phyloP scores from a whole-genome alignment of 92 coral and sea anemone genomes.

The Desmophyllum pertusum region DNA sequence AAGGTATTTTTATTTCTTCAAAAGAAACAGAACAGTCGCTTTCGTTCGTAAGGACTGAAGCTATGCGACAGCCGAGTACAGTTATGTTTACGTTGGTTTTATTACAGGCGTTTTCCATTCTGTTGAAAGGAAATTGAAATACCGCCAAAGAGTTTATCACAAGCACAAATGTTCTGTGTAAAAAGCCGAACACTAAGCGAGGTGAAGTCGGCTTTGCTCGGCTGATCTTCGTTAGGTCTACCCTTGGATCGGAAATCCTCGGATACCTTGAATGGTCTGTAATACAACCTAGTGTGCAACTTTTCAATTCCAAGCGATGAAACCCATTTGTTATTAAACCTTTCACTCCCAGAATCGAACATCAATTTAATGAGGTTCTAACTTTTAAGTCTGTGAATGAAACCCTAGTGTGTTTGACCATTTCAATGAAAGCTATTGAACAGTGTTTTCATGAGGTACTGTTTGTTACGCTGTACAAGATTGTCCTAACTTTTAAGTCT shows the following conservation, averaged over 20 bases:
- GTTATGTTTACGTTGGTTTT: neutral
- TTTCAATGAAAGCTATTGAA: neutral
- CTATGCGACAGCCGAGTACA: neutral
- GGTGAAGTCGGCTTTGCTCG: neutral
- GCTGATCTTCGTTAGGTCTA: neutral
- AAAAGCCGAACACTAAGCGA: neutral
- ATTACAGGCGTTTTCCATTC: neutral
- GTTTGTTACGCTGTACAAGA: neutral
- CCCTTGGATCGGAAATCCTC: neutral
- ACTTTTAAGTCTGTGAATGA: neutral
- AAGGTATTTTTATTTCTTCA: neutral
- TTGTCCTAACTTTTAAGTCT: neutral
- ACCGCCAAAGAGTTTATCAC: too few species aligned
- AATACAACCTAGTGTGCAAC: neutral
- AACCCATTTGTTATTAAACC: neutral
- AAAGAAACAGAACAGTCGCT: neutral
- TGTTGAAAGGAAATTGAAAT: neutral
- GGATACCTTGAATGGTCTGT: neutral
- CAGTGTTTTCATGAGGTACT: neutral
- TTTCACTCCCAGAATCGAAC: neutral
- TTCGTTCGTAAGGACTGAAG: neutral
- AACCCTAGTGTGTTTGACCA: too few species aligned
- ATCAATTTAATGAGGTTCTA: neutral
- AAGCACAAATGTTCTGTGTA: neutral
- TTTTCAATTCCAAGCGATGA: neutral